Base-by-base conservation (phyloP, 2,888 invertebrate species). In the Melitaea athalia region DNA sequence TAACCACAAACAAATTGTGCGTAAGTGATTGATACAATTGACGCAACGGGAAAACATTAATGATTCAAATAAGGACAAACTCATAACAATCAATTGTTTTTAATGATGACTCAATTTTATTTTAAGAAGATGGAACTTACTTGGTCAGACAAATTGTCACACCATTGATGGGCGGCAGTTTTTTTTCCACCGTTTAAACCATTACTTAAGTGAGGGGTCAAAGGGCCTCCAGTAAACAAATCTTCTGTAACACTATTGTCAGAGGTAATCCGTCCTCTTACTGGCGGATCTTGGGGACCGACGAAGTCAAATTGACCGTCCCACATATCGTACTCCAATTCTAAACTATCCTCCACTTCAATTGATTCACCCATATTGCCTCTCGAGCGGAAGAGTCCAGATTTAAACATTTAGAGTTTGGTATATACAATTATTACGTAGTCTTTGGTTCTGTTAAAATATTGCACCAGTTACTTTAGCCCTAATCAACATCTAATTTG, bases 301-400 rank as follows among this genome's bases (percentile, higher is more conserved):
- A 96, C 94, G 87, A 97, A 96, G 89, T 97, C 96, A 81, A 97
- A 97, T 90, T 97, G 97, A 69, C 97, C 97, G 85, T 97, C 96
- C 97, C 97, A 97, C 95, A 97, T 95, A 83, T 97, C 97, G 86
- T 96, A 96, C 86, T 96, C 96, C 87, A 97, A 93, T 81, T 96
- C 96, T 79, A 95, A 86, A 81, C 94, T 94, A 77, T 94, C 94
- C 81, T 89, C 93, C 72, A 88, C 88, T 64, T 93, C 93, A 68
- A 90, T 81, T 52, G 86, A 81, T 74, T 92, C 92, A 80, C 87
- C 88, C 91, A 92, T 92, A 76, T 85, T 78, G 79, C 85, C 87
- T 78, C 84, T 84, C 72, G 91, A 87, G 76, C 91, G 91, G 78
- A 92, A 92, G 66, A 92, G 77, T 52, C 89, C 87, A 81, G 91